These are phyloP conservation scores for Stramonita haemastoma DNA, from an alignment of 2,888 invertebrate genomes.

Conservation along the genomic window DNA sequence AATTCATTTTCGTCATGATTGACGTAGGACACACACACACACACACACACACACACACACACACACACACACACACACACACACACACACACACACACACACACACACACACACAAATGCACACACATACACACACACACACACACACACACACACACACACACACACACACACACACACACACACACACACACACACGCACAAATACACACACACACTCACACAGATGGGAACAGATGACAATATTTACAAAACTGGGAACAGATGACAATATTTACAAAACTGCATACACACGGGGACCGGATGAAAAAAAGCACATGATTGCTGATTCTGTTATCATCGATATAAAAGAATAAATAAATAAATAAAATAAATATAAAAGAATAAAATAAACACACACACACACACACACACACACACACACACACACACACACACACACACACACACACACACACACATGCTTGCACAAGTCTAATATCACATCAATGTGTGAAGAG, in stretches of 20 bases:
- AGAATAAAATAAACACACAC: not conserved
- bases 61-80: conserved; percentile 5
- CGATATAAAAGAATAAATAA: too few species aligned
- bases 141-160: not conserved
- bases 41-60: not conserved
- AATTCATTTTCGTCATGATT: too few species aligned
- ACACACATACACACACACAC: not conserved
- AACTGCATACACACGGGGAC: too few species aligned
- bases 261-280: too few species aligned
- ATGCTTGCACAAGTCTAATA: too few species aligned
- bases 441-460: conserved; percentile 3
- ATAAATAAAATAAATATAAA: too few species aligned
- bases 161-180: not conserved
- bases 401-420: not conserved
- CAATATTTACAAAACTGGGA: too few species aligned
- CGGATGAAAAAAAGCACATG: too few species aligned
- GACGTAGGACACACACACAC: not conserved
- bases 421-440: not conserved
- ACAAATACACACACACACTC: not conserved
- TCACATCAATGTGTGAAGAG: too few species aligned
- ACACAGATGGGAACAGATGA: too few species aligned
- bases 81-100: not conserved
- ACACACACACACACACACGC: not conserved
- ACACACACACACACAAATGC: not conserved
- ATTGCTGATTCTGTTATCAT: too few species aligned